Conservation (phyloP, 1,140 invertebrate genomes). For the Galleria mellonella region DNA sequence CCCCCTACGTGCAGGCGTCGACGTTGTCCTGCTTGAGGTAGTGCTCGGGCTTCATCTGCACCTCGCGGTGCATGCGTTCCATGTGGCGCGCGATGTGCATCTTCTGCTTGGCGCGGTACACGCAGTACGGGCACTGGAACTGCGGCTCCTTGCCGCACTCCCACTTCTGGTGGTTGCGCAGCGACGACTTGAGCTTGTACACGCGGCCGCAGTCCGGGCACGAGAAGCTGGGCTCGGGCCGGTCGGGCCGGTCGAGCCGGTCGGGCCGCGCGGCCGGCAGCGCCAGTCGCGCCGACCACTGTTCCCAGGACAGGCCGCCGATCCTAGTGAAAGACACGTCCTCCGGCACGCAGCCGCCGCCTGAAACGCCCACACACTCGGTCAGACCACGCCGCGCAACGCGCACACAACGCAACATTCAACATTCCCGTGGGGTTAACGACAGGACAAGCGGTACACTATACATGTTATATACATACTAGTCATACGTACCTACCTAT, state of each 20-base stretch:
- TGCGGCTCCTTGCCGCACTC: slow-evolving; percentile 90
- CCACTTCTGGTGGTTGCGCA: slow-evolving; percentile 91
- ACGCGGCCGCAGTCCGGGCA: slow-evolving; percentile 86
- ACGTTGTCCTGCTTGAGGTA: slow-evolving; percentile 69
- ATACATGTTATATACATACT: slow-evolving; percentile 38
- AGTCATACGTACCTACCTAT: neutral
- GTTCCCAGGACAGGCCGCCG: slow-evolving; percentile 80
- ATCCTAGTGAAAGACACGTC: slow-evolving; percentile 81
- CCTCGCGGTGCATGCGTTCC: slow-evolving; percentile 90
- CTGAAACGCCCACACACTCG: slow-evolving; percentile 26
- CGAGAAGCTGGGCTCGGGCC: slow-evolving; percentile 77
- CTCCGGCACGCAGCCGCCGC: slow-evolving; percentile 56
- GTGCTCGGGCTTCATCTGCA: slow-evolving; percentile 71
- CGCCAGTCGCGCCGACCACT: slow-evolving; percentile 76
- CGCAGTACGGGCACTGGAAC: slow-evolving; percentile 88
- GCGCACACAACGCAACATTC: slow-evolving; percentile 27
- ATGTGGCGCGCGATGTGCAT: slow-evolving; percentile 91
- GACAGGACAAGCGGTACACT: slow-evolving; percentile 35
- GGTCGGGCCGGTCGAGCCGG: slow-evolving; percentile 36
- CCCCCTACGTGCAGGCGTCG: slow-evolving; percentile 67
- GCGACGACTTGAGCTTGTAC: slow-evolving; percentile 89
- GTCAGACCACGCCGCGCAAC: slow-evolving; percentile 13
- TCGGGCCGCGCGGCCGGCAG: slow-evolving; percentile 63
- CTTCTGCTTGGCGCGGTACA: slow-evolving; percentile 88
- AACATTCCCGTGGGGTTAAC: slow-evolving; percentile 44